Conservation (phyloP, 2,797 vertebrate genomes). For the Peromyscus eremicus region DNA sequence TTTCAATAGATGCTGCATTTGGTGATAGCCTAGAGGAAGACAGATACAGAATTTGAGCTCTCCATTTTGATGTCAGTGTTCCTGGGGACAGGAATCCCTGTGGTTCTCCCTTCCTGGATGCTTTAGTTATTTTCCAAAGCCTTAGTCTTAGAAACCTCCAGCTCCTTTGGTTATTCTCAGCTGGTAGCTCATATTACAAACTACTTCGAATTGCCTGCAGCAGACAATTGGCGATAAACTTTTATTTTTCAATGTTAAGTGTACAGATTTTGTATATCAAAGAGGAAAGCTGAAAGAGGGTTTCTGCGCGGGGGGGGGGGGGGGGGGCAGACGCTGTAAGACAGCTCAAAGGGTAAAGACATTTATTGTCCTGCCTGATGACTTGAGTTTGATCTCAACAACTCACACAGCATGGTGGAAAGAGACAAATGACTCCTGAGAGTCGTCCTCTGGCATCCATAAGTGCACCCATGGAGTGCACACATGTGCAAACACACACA, state of each 20-base stretch:
- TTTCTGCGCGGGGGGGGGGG: not conserved
- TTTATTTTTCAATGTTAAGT: not conserved
- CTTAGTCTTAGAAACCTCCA: not conserved
- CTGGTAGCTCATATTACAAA: not conserved
- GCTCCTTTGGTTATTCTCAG: not conserved
- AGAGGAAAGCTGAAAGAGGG: not conserved
- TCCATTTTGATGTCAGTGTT: not conserved
- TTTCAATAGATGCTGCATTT: not conserved
- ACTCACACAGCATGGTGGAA: not conserved
- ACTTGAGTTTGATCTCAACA: not conserved
- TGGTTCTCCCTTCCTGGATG: not conserved
- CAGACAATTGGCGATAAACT: not conserved
- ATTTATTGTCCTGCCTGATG: too few relatives aligned
- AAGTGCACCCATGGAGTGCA: not conserved
- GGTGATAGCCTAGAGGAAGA: not conserved
- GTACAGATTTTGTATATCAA: constrained; percentile 13
- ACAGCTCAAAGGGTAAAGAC: not conserved
- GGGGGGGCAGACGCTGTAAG: too few relatives aligned
- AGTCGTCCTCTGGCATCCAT: not conserved
- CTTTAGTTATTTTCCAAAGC: not conserved
- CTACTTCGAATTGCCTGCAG: not conserved
- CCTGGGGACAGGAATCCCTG: not conserved
- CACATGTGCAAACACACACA: too few relatives aligned
- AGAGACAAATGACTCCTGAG: not conserved
- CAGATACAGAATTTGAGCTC: not conserved